Conservation (phyloP, 2,797 vertebrate genomes). For the Lophotriccus pileatus region DNA sequence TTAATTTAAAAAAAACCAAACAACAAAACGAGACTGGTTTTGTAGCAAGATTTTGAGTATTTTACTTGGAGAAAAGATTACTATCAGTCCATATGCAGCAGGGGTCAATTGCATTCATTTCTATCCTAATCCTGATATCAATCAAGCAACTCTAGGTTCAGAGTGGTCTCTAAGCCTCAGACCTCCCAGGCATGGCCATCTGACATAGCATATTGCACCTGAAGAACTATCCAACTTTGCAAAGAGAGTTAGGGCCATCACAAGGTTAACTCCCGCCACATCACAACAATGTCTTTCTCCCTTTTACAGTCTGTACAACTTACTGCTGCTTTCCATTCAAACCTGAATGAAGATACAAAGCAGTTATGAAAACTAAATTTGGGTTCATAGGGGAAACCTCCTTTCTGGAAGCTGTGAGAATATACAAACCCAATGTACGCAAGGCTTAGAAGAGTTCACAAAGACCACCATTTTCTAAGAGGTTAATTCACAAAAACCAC, state of each 20-base stretch:
- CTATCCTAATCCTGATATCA: constrained; percentile 33
- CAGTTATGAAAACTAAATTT: neutral
- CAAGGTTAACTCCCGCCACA: neutral
- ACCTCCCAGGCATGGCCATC: constrained; percentile 46
- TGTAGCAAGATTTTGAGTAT: neutral
- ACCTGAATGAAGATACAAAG: neutral
- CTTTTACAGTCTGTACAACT: neutral
- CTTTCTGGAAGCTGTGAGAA: neutral
- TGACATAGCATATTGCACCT: constrained; percentile 57
- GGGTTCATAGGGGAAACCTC: neutral
- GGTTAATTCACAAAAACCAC: neutral
- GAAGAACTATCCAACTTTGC: constrained; percentile 28
- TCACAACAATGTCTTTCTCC: neutral
- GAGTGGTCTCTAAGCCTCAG: constrained; percentile 54
- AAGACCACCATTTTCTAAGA: neutral
- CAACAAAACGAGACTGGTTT: neutral
- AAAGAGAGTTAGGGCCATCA: neutral
- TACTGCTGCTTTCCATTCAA: neutral
- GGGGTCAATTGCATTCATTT: constrained; percentile 7
- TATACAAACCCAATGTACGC: neutral
- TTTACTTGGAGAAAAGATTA: neutral
- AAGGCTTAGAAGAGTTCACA: neutral
- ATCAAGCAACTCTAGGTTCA: neutral
- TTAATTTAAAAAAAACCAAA: neutral
- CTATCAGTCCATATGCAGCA: neutral